phyloP scores from a whole-genome alignment of 2,797 vertebrate species.

The Enteromius radiatus region DNA sequence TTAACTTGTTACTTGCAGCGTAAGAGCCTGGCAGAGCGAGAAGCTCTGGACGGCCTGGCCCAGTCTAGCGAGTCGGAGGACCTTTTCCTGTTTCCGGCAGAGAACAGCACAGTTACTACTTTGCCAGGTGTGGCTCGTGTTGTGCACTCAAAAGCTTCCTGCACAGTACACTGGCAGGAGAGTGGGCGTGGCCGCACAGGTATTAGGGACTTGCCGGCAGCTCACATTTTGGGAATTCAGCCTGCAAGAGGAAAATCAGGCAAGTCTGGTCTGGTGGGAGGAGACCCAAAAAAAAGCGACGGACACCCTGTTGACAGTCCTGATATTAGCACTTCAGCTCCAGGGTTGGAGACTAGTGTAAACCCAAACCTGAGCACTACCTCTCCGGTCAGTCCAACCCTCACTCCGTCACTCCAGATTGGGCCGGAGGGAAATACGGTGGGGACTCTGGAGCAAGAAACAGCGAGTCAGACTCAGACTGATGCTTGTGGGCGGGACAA shows the following conservation, averaged over 20 bases:
- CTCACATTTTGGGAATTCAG: constrained; percentile 93
- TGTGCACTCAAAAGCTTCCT: constrained; percentile 97
- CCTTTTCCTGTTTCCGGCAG: constrained; percentile 91
- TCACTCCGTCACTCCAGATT: not conserved
- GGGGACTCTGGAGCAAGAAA: constrained; percentile 69
- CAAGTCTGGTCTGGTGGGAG: constrained; percentile 56
- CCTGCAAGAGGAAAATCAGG: constrained; percentile 70
- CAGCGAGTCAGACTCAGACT: constrained; percentile 58
- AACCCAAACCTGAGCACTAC: constrained; percentile 42
- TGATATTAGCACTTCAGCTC: constrained; percentile 35
- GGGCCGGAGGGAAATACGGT: constrained; percentile 69
- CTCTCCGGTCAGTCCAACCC: constrained; percentile 38
- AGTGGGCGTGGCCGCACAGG: constrained; percentile 89
- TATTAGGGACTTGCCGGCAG: constrained; percentile 88
- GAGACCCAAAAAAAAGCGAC: constrained; percentile 49
- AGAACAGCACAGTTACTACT: constrained; percentile 86
- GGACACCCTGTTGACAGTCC: constrained; percentile 41
- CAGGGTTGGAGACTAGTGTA: constrained; percentile 45
- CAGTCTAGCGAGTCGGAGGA: constrained; percentile 74
- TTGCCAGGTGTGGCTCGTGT: constrained; percentile 94
- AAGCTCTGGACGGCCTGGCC: constrained; percentile 78
- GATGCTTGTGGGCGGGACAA: constrained; percentile 56
- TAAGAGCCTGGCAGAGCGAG: constrained; percentile 91
- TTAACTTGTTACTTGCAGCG: constrained; percentile 79
- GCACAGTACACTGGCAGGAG: constrained; percentile 98